Percentiles rank a stretch among this genome's conserved stretches.
phyloP scores from a whole-genome alignment of 2,113 vertebrate species.

The Aptenodytes patagonicus region DNA sequence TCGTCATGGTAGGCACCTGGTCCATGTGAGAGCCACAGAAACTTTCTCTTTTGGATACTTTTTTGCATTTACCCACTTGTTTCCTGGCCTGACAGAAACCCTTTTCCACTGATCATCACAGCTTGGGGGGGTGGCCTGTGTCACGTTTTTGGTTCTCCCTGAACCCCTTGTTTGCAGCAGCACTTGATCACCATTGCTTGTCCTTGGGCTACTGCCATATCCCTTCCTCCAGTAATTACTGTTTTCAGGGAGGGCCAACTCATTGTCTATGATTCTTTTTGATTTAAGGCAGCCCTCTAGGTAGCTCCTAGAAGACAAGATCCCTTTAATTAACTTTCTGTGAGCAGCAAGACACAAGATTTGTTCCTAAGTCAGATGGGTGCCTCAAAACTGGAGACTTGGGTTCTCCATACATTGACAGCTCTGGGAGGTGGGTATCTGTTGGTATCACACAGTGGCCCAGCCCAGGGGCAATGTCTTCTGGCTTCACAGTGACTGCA shows the following conservation, averaged over 20 bases:
- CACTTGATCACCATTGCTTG: background rate
- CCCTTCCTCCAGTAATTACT: background rate
- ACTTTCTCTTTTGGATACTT: background rate
- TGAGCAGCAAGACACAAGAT: background rate
- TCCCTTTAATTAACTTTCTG: background rate
- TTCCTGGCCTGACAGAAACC: background rate
- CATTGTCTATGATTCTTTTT: background rate
- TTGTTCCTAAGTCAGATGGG: background rate
- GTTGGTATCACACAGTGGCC: too few species aligned
- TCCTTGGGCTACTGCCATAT: background rate
- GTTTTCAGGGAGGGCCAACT: background rate
- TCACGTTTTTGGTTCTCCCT: background rate
- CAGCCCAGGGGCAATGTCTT: background rate
- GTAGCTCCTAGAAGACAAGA: background rate
- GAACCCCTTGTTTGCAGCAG: background rate
- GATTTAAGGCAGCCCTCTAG: background rate
- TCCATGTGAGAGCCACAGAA: background rate
- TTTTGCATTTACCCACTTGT: background rate
- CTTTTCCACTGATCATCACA: background rate
- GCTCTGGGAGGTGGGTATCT: background rate
- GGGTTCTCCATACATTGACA: background rate
- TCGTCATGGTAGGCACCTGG: accelerated
- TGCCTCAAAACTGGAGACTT: background rate
- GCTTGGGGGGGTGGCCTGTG: background rate
- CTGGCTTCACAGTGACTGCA: background rate